Conservation (phyloP, 2,888 invertebrate species). For the Colostygia pectinataria region DNA sequence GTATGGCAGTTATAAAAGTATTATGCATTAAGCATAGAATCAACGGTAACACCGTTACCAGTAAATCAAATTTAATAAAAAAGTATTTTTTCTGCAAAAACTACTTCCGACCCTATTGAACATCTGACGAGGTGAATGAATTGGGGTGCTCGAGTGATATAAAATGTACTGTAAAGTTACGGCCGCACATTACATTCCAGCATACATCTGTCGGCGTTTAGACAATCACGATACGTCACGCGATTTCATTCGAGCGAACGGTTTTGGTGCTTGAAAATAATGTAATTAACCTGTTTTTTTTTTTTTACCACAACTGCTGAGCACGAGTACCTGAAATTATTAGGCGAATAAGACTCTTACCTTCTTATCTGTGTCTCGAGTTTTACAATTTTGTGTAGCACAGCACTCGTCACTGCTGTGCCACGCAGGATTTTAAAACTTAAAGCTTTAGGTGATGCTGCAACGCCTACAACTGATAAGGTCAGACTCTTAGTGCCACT, state of each 20-base stretch:
- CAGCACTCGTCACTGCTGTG: too few relatives aligned
- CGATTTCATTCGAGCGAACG: slow-evolving; percentile 53
- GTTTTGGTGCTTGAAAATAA: slow-evolving; percentile 55
- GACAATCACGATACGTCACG: slow-evolving; percentile 83
- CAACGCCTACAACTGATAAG: too few relatives aligned
- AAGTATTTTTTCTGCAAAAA: slow-evolving; percentile 63
- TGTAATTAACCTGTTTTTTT: neutral
- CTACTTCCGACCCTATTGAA: slow-evolving; percentile 74
- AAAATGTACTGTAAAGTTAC: slow-evolving; percentile 75
- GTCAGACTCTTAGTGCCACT: too few relatives aligned
- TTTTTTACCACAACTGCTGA: neutral
- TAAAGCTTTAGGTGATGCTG: too few relatives aligned
- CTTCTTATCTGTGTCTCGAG: too few relatives aligned
- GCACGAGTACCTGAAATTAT: too few relatives aligned
- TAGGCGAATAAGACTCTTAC: too few relatives aligned
- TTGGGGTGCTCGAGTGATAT: slow-evolving; percentile 56
- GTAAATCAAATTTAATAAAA: slow-evolving; percentile 65
- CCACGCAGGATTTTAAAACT: too few relatives aligned
- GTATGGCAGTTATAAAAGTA: too few relatives aligned
- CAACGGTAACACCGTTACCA: slow-evolving; percentile 42
- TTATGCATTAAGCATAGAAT: neutral
- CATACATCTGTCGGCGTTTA: slow-evolving; percentile 82
- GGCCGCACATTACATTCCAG: slow-evolving; percentile 77
- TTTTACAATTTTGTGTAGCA: too few relatives aligned
- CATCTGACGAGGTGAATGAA: slow-evolving; percentile 82